Percentiles rank a stretch among this genome's conserved stretches.
Evolutionary conservation across 2,113 vertebrate genomes (phyloP).

Genomic region (Pionites leucogaster): DNA sequence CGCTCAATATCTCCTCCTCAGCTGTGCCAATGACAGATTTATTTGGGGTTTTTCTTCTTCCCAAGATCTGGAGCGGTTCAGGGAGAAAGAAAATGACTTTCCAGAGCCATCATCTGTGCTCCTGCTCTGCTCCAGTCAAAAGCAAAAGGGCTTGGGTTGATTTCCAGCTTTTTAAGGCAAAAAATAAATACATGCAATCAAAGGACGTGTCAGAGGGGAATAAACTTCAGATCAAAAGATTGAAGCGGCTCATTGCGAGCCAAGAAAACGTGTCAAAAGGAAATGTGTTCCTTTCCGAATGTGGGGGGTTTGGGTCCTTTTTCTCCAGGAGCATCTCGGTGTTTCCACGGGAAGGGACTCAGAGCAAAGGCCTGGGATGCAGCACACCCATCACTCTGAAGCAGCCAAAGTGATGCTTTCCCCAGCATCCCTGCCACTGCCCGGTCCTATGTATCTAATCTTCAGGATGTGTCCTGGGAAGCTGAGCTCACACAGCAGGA

Average conservation of each 20-base stretch:
- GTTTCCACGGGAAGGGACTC: neutral
- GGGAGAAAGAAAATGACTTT: neutral
- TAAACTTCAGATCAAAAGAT: conserved; percentile 32
- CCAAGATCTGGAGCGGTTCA: neutral
- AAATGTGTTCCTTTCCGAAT: neutral
- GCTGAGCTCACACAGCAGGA: neutral
- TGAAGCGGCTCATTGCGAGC: neutral
- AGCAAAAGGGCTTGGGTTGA: conserved; percentile 1
- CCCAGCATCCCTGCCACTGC: neutral
- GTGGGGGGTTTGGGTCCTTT: neutral
- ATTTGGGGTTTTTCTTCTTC: neutral
- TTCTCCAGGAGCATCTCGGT: neutral
- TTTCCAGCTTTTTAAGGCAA: conserved; percentile 31
- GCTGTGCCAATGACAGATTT: neutral
- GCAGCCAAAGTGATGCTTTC: neutral
- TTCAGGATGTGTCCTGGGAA: neutral
- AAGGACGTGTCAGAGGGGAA: neutral
- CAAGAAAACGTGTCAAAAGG: neutral
- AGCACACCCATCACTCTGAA: fast-evolving
- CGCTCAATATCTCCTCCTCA: neutral
- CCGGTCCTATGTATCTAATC: neutral
- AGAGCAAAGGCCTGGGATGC: neutral
- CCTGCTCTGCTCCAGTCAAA: neutral
- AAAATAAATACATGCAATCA: conserved; percentile 2
- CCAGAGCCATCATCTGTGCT: neutral